Evolutionary conservation across 2,797 vertebrate genomes (phyloP), one percentile per base, ranked within the genome.

Genomic region (Oryzias sinensis): DNA sequence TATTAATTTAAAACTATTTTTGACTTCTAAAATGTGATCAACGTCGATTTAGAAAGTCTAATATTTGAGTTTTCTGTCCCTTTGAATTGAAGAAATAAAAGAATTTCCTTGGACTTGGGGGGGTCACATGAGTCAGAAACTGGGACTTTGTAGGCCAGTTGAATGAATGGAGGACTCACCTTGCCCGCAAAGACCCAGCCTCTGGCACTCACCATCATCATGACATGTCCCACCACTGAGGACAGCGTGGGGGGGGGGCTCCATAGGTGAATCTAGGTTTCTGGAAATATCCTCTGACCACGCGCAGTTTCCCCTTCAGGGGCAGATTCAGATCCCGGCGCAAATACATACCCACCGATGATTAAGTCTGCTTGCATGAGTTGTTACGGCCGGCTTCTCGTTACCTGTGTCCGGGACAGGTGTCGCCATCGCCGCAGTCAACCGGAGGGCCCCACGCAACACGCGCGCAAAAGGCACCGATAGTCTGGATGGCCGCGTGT

Each of bases 111-210:
- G 25, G 63, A 77, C 56, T 68, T 63, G 83, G 60, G 83, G 60
- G 70, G 72, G 92, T 91, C 82, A 85, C 79, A 90, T 93, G 93
- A 85, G 91, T 91, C 94, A 93, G 92, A 93, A 90, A 97, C 95
- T 97, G 96, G 95, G 96, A 97, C 96, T 97, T 97, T 97, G 95
- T 95, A 97, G 95, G 95, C 95, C 95, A 96, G 95, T 97, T 97
- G 96, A 96, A 93, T 86, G 74, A 90, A 91, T 82, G 80, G 82
- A 88, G 89, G 79, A 92, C 93, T 96, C 96, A 97, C 94, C 95
- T 97, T 95, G 95, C 95, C 94, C 95, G 93, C 95, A 96, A 97
- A 97, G 95, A 96, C 95, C 95, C 95, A 95, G 86, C 78, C 90
- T 93, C 94, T 93, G 87, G 83, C 93, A 84, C 94, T 91, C 83